Percentiles rank a stretch among this genome's conserved stretches.
phyloP scores from a whole-genome alignment of 2,113 vertebrate species.

The Phalacrocorax carbo region DNA sequence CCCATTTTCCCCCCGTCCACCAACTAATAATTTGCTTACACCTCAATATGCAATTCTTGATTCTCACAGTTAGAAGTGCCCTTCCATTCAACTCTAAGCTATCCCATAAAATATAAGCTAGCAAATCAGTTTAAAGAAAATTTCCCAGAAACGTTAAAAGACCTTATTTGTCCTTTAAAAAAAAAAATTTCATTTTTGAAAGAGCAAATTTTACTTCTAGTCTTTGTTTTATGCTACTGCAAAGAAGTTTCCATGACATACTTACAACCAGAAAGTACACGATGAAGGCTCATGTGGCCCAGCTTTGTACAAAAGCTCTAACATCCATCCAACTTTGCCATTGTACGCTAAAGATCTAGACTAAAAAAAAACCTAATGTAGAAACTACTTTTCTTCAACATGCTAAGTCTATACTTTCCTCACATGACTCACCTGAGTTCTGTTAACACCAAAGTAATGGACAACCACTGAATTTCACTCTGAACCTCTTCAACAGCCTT shows the following conservation, averaged over 20 bases:
- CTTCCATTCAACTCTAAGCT: neutral
- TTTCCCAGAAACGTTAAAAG: neutral
- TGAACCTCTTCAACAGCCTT: neutral
- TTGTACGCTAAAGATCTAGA: neutral
- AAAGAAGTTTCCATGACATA: neutral
- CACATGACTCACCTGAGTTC: neutral
- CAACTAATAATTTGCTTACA: neutral
- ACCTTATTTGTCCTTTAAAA: neutral
- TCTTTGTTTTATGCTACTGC: neutral
- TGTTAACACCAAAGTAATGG: neutral
- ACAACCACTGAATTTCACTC: neutral
- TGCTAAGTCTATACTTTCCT: neutral
- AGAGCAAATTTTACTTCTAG: neutral
- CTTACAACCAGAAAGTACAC: neutral
- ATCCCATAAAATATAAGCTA: neutral
- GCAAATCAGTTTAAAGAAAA: neutral
- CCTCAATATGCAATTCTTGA: rapidly evolving
- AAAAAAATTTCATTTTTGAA: neutral
- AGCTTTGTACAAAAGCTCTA: neutral
- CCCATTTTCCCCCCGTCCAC: neutral
- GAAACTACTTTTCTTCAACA: neutral
- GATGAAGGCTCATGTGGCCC: neutral
- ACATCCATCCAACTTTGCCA: neutral
- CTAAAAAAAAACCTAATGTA: neutral
- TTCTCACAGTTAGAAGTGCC: neutral